A percentile compares a stretch with the other conserved stretches of the same genome.
These are phyloP conservation scores for Trichopria drosophilae DNA, from an alignment of 2,888 invertebrate species.

Conservation along the genomic window DNA sequence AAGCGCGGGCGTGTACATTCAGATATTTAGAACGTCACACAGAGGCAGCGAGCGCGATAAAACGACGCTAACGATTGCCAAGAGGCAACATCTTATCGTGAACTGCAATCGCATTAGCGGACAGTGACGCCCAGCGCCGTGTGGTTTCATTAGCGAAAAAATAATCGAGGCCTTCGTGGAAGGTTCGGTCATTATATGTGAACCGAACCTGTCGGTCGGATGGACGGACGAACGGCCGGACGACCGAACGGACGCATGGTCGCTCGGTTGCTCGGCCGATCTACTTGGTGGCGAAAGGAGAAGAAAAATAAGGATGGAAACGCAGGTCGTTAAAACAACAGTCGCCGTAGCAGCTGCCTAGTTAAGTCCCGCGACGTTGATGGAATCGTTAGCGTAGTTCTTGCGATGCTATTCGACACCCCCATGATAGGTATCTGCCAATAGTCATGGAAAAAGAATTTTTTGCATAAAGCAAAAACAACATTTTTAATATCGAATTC, in stretches of 20 bases:
- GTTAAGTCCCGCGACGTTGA: slow-evolving; percentile 30
- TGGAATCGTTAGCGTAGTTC: slow-evolving; percentile 34
- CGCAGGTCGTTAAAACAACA: slow-evolving; percentile 33
- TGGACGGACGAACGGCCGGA: slow-evolving; percentile 29
- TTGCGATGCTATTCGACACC: too few relatives aligned
- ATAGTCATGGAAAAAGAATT: too few relatives aligned
- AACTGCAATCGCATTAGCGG: slow-evolving; percentile 54
- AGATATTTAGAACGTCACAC: too few relatives aligned
- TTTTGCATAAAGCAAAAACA: too few relatives aligned
- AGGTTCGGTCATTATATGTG: slow-evolving; percentile 36
- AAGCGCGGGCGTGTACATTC: too few relatives aligned
- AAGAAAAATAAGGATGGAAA: slow-evolving; percentile 28
- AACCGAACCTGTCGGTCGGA: slow-evolving; percentile 18
- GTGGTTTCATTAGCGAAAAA: slow-evolving; percentile 56
- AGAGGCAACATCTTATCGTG: slow-evolving; percentile 50
- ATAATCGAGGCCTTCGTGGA: slow-evolving; percentile 51
- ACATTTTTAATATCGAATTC: too few relatives aligned
- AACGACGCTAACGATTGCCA: slow-evolving; percentile 53
- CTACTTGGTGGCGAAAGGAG: slow-evolving; percentile 17
- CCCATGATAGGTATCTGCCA: too few relatives aligned
- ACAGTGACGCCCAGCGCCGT: slow-evolving; percentile 51
- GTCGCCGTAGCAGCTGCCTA: slow-evolving; percentile 12
- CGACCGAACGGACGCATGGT: slow-evolving; percentile 26
- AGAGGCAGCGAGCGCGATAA: slow-evolving; percentile 34
- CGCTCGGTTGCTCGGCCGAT: slow-evolving; percentile 18